A percentile compares a stretch with the other conserved stretches of the same genome.
Evolutionary conservation across 2,113 vertebrate genomes (phyloP).

Genomic region (Paedocypris sp.): DNA sequence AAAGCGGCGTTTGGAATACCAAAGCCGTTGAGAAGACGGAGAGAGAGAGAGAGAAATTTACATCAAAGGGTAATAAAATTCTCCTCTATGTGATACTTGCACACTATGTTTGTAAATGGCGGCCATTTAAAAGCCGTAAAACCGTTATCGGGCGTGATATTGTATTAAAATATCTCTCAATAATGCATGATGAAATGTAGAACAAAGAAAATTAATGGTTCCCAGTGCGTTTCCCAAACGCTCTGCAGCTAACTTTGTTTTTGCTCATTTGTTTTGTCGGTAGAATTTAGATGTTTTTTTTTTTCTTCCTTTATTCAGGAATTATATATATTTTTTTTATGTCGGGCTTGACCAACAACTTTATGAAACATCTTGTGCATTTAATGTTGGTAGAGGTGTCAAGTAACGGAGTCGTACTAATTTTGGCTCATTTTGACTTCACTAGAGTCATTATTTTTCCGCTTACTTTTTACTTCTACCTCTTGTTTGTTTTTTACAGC

Average conservation of each 20-base stretch:
- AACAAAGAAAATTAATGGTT: constrained; percentile 41
- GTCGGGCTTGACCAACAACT: too few relatives aligned
- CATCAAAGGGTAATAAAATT: constrained; percentile 56
- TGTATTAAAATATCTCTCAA: constrained; percentile 58
- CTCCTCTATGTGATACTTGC: constrained; percentile 52
- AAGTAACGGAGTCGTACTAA: too few relatives aligned
- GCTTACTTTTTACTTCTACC: too few relatives aligned
- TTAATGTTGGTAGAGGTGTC: too few relatives aligned
- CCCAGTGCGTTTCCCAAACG: constrained; percentile 4
- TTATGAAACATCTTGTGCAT: too few relatives aligned
- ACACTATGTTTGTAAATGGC: constrained; percentile 56
- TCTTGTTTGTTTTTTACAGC: too few relatives aligned
- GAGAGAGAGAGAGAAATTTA: constrained; percentile 39
- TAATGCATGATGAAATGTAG: constrained; percentile 46
- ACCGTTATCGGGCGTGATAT: constrained; percentile 61
- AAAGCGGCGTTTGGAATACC: constrained; percentile 49
- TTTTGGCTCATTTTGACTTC: too few relatives aligned
- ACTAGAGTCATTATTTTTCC: too few relatives aligned
- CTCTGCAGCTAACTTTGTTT: background rate
- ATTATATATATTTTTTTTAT: too few relatives aligned
- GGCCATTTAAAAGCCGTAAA: constrained; percentile 65
- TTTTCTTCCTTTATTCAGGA: too few relatives aligned
- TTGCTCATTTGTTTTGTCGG: too few relatives aligned
- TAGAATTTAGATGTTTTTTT: too few relatives aligned
- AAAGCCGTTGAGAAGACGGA: constrained; percentile 49